Base-by-base conservation (phyloP, 2,797 vertebrate species). In the Pogoniulus pusillus region DNA sequence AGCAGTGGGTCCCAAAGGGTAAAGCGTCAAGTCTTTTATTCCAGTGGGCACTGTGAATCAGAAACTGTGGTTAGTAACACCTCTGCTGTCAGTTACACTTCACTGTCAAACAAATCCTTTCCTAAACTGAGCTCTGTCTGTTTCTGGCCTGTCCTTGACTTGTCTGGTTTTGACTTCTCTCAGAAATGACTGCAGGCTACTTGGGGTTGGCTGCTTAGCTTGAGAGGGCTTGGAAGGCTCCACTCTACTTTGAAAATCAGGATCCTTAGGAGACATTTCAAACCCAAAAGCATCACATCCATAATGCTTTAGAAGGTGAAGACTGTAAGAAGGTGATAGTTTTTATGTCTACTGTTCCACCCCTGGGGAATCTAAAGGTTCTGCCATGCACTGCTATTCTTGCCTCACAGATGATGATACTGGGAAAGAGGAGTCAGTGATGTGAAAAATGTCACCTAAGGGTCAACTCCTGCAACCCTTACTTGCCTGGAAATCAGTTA, bases 21-120 rank as follows among this genome's bases (percentile, higher is more conserved):
- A 99, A 14, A 99, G 98, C 0, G 97, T 96, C 93, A 99, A 96
- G 89, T 99, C 98, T 16, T 97, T 98, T 60, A 99, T 98, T 47
- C 99, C 99, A 0, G 98, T 98, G 68, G 99, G 99, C 96, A 98
- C 99, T 99, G 58, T 12, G 76, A 93, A 94, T 4, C 37, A 95
- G 71, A 94, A 93, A 92, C 2, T 1, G 10, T 9, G 26, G 24
- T 85, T 79, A 87, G 49, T 24, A 23, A 53, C 0, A 1, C 27
- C 8, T 22, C 14, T 32, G 10, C n/a, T 55, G 70, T 8, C 62
- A 57, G n/a, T 6, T 62, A 24, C 29, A 35, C 15, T 82, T 85
- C 15, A 12, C 41, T 91, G 81, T 59, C 29, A 71, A 90, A 39
- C 5, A 0, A 10, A 3, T n/a, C 2, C 4, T 90, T 85, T 72